These are phyloP conservation scores for Patella caerulea DNA, from an alignment of 2,888 invertebrate species.

Conservation along the genomic window DNA sequence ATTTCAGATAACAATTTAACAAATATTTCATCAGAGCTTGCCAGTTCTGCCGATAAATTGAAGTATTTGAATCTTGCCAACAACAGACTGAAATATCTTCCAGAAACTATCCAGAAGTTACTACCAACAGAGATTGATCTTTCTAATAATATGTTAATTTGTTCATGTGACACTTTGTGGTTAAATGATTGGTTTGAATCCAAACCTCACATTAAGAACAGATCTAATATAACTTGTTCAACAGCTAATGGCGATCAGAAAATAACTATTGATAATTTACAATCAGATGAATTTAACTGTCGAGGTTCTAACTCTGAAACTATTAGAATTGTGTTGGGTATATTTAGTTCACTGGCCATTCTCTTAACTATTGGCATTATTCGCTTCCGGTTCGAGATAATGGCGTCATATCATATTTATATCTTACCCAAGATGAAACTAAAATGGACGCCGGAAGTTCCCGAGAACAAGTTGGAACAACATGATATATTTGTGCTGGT, in stretches of 20 bases:
- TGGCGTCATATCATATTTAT: neutral
- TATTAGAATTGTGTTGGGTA: neutral
- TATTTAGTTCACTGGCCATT: neutral
- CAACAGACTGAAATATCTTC: neutral
- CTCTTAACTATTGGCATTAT: neutral
- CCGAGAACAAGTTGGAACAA: neutral
- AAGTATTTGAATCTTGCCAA: neutral
- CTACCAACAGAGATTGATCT: neutral
- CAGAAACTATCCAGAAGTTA: constrained; percentile 6
- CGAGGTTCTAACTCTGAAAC: no score
- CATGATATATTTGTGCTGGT: neutral
- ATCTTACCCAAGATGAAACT: neutral
- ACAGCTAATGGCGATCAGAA: neutral
- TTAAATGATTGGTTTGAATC: neutral
- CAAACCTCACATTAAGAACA: neutral
- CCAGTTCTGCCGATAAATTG: neutral
- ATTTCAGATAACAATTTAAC: neutral
- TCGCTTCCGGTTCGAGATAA: neutral
- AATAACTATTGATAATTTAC: no score
- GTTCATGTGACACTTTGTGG: neutral
- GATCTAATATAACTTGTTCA: neutral
- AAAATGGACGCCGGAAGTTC: neutral
- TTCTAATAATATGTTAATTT: neutral
- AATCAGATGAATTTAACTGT: no score
- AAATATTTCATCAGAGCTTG: neutral